phyloP scores from a whole-genome alignment of 1,140 invertebrate genomes.

The Ridgeia piscesae region DNA sequence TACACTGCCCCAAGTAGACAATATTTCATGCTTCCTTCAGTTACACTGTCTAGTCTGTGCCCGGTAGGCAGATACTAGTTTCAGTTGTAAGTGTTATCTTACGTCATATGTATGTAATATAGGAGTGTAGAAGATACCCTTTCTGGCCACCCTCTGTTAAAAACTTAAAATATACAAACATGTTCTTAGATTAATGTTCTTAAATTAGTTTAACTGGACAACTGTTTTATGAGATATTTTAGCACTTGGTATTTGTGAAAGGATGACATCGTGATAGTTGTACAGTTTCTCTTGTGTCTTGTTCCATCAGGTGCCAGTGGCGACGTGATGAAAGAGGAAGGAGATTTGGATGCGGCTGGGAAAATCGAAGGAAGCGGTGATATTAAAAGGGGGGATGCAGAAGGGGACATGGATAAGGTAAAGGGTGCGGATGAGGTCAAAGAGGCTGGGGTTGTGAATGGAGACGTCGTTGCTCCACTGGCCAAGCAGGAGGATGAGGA shows the following conservation, averaged over 20 bases:
- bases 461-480: background rate
- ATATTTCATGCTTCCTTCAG: background rate
- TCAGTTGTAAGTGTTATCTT: background rate
- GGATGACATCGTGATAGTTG: too few relatives aligned
- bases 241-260: too few relatives aligned
- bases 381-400: background rate
- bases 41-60: too few relatives aligned
- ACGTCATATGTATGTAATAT: background rate
- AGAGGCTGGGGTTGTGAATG: background rate
- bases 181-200: too few relatives aligned
- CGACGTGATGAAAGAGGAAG: background rate
- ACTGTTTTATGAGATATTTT: too few relatives aligned
- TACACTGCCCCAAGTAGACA: background rate
- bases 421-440: background rate
- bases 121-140: background rate
- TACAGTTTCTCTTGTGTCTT: background rate
- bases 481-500: slow-evolving; percentile 9
- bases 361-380: background rate
- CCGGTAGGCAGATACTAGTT: background rate
- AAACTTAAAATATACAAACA: too few relatives aligned
- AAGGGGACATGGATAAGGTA: background rate
- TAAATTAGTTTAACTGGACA: too few relatives aligned
- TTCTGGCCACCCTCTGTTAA: background rate
- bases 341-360: background rate
- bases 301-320: background rate